Evolutionary conservation across 2,797 vertebrate genomes (phyloP).

Genomic region (Scyliorhinus canicula): DNA sequence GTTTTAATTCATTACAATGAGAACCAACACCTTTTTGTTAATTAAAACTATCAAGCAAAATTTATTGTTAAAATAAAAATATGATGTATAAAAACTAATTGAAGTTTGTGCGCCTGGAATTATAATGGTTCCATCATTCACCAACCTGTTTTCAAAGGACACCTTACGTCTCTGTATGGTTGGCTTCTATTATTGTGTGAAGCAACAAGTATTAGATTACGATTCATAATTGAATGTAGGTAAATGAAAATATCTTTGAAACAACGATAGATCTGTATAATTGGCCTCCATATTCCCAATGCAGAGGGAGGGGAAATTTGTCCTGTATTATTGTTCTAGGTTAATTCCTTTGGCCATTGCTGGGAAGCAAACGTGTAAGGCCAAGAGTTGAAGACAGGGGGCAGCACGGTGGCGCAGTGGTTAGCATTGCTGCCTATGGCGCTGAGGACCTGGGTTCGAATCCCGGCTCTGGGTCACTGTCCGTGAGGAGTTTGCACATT

Average conservation of each 20-base stretch:
- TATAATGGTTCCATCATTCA: not conserved
- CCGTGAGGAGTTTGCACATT: too few relatives aligned
- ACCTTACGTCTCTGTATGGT: not conserved
- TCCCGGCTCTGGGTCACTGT: too few relatives aligned
- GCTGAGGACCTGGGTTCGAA: too few relatives aligned
- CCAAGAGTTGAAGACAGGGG: too few relatives aligned
- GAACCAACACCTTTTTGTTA: not conserved
- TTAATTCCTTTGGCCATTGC: not conserved
- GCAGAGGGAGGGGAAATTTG: not conserved
- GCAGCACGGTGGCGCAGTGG: too few relatives aligned
- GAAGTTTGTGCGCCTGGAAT: not conserved
- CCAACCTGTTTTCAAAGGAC: not conserved
- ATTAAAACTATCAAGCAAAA: not conserved
- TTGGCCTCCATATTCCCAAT: not conserved
- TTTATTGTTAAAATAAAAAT: not conserved
- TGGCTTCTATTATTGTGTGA: not conserved
- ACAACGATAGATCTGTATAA: not conserved
- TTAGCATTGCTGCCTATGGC: too few relatives aligned
- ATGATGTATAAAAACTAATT: not conserved
- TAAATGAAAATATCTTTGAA: not conserved
- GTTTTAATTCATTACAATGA: not conserved
- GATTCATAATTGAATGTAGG: not conserved
- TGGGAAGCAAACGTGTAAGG: not conserved
- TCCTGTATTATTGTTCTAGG: not conserved
- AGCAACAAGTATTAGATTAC: not conserved